These are phyloP conservation scores for Hanleya hanleyi DNA, from an alignment of 2,888 invertebrate species.

Conservation along the genomic window DNA sequence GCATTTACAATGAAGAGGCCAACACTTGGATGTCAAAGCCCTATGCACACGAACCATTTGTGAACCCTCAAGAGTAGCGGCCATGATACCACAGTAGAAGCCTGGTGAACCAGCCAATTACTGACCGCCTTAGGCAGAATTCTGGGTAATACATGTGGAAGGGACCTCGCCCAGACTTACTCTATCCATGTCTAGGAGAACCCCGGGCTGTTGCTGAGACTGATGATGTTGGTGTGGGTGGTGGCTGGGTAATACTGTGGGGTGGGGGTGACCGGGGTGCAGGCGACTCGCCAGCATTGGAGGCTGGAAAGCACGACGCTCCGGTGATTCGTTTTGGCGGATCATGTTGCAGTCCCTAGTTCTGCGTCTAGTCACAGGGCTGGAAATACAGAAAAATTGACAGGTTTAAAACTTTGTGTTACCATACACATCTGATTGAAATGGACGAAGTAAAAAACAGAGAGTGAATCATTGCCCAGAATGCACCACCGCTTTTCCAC, in stretches of 20 bases:
- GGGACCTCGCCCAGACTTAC: slow-evolving; percentile 31
- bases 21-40: too few species aligned
- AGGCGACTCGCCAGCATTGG: neutral
- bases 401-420: too few species aligned
- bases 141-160: too few species aligned
- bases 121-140: neutral
- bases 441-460: too few species aligned
- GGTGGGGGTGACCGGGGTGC: slow-evolving; percentile 69
- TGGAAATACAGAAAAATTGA: slow-evolving; percentile 39
- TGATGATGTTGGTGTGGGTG: neutral
- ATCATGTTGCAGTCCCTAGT: slow-evolving; percentile 53
- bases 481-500: too few species aligned
- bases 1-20: too few species aligned
- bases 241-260: slow-evolving; percentile 72
- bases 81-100: too few species aligned
- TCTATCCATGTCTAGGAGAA: slow-evolving; percentile 47
- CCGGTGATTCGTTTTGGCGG: slow-evolving; percentile 54
- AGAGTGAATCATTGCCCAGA: too few species aligned
- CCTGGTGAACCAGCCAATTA: too few species aligned
- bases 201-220: slow-evolving; percentile 4
- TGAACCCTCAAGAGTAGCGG: too few species aligned
- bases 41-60: too few species aligned
- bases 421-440: too few species aligned
- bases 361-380: slow-evolving; percentile 63
- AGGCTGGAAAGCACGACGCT: slow-evolving; percentile 68